A percentile compares a stretch with the other conserved stretches of the same genome.
Conservation (phyloP, 2,797 vertebrate species). For the Perodicticus potto region DNA sequence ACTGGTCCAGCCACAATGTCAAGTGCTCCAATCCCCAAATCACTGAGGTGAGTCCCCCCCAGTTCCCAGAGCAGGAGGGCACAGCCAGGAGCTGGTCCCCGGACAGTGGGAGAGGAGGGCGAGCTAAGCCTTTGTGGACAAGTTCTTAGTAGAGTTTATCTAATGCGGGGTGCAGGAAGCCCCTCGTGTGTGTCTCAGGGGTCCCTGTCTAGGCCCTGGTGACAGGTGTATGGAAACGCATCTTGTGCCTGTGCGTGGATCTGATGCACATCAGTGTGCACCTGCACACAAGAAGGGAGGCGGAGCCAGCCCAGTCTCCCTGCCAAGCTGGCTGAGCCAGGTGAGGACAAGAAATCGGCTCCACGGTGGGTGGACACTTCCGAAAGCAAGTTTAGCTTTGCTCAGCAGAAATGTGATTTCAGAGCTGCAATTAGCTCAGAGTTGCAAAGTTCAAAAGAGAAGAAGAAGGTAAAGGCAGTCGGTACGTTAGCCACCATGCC, state of each 20-base stretch:
- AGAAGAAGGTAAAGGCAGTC: constrained; percentile 36
- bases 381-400: constrained; percentile 46
- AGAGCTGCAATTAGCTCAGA: constrained; percentile 59
- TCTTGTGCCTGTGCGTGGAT: background rate
- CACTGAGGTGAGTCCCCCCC: constrained; percentile 92
- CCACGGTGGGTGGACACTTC: background rate
- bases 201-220: background rate
- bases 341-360: background rate
- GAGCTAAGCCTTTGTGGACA: background rate
- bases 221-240: background rate
- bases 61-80: background rate
- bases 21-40: constrained; percentile 99
- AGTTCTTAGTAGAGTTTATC: background rate
- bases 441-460: constrained; percentile 27
- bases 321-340: background rate
- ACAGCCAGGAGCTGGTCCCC: background rate
- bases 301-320: background rate
- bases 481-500: background rate
- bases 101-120: background rate
- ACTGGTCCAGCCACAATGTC: constrained; percentile 95
- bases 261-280: background rate
- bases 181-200: accelerated
- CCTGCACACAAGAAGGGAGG: background rate
- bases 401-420: constrained; percentile 63
- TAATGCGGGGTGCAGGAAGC: background rate